Conservation (phyloP, 2,113 vertebrate genomes). For the Enhydra lutris region DNA sequence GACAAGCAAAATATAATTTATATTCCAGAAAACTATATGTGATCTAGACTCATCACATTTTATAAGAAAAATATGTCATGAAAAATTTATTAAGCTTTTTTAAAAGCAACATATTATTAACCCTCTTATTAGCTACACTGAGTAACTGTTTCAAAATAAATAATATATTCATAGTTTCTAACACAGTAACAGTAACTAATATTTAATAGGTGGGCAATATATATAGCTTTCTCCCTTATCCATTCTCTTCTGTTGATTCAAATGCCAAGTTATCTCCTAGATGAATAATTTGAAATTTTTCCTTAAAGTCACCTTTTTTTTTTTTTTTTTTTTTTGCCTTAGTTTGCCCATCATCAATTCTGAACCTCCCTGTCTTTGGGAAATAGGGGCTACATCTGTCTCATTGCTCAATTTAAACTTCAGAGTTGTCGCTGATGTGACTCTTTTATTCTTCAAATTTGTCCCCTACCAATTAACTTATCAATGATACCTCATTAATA, state of each 20-base stretch:
- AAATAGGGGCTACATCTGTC: background rate
- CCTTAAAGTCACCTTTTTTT: background rate
- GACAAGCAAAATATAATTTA: background rate
- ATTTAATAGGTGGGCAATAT: background rate
- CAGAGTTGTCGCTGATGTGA: background rate
- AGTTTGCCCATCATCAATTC: background rate
- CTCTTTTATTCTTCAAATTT: background rate
- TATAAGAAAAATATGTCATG: background rate
- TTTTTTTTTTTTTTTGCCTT: background rate
- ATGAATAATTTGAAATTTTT: background rate
- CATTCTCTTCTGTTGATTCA: background rate
- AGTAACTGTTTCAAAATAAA: background rate
- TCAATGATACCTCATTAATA: background rate
- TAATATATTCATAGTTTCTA: background rate
- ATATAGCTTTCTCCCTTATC: background rate
- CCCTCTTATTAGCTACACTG: background rate
- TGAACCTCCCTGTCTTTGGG: background rate
- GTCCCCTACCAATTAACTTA: background rate
- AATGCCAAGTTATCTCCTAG: background rate
- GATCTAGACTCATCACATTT: background rate
- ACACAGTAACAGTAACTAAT: rapidly evolving
- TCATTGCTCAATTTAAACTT: background rate
- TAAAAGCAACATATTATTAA: background rate
- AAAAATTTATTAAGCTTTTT: background rate
- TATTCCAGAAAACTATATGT: background rate